Percentiles rank a stretch among this genome's conserved stretches.
These are phyloP conservation scores for Dendrolimus kikuchii DNA, from an alignment of 1,140 invertebrate genomes.

Conservation along the genomic window DNA sequence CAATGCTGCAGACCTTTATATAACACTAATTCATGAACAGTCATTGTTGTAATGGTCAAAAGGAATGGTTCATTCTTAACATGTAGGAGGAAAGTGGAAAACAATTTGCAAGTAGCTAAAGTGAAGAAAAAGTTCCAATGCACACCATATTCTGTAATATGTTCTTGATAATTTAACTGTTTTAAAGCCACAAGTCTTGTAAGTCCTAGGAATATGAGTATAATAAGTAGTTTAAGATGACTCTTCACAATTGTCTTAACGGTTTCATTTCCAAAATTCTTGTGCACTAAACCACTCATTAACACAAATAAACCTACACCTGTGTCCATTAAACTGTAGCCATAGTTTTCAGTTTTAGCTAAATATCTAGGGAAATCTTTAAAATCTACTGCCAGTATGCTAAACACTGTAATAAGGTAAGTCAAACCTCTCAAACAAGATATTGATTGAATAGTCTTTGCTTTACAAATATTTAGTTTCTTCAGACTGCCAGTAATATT, in stretches of 20 bases:
- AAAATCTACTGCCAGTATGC: conserved; percentile 96
- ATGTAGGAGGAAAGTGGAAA: conserved; percentile 75
- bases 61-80: conserved; percentile 58
- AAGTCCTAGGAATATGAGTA: conserved; percentile 81
- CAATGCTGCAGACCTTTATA: conserved; percentile 78
- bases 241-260: conserved; percentile 40
- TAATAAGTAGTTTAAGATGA: conserved; percentile 47
- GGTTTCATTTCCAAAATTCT: conserved; percentile 30
- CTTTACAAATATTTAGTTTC: conserved; percentile 28
- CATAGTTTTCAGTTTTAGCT: conserved; percentile 90
- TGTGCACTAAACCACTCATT: conserved; percentile 87
- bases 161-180: conserved; percentile 85
- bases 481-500: conserved; percentile 15
- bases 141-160: conserved; percentile 92
- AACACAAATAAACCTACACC: conserved; percentile 93
- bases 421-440: conserved; percentile 80
- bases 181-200: conserved; percentile 77
- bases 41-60: conserved; percentile 73
- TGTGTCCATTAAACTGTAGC: conserved; percentile 94
- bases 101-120: conserved; percentile 85
- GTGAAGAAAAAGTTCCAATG: conserved; percentile 99
- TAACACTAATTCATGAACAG: conserved; percentile 81
- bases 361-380: conserved; percentile 85
- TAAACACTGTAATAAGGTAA: conserved; percentile 84
- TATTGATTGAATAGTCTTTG: conserved; percentile 71